These are phyloP conservation scores for Bembecia ichneumoniformis DNA, from an alignment of 2,888 invertebrate genomes.

Conservation along the genomic window DNA sequence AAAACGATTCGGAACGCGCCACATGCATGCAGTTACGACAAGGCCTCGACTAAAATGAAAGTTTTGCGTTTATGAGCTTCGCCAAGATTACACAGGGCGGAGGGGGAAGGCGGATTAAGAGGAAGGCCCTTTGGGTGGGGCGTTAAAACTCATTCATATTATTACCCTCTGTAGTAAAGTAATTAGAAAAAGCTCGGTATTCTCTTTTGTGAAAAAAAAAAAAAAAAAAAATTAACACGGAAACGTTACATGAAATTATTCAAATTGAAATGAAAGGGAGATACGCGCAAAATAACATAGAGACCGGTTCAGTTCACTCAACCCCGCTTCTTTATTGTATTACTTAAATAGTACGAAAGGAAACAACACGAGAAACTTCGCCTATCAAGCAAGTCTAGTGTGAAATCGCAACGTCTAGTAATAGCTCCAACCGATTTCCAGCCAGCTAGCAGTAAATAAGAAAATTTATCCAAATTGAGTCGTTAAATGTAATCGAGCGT, in stretches of 20 bases:
- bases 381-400: constrained; percentile 48
- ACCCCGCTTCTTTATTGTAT: neutral
- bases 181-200: constrained; percentile 10
- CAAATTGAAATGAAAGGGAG: neutral
- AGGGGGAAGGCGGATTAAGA: neutral
- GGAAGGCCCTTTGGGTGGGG: constrained; percentile 4
- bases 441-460: constrained; percentile 65
- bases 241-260: neutral
- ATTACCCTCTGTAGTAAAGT: constrained; percentile 7
- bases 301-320: no score
- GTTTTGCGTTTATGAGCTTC: constrained; percentile 8
- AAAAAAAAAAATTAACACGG: constrained; percentile 8
- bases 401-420: constrained; percentile 47
- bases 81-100: constrained; percentile 5
- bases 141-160: constrained; percentile 11
- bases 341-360: neutral
- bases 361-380: constrained; percentile 24
- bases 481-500: constrained; percentile 70
- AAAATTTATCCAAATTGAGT: constrained; percentile 63
- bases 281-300: no score
- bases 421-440: constrained; percentile 47
- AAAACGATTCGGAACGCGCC: neutral
- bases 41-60: constrained; percentile 9
- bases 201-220: constrained; percentile 8
- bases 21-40: constrained; percentile 5